Conservation (phyloP, 2,113 vertebrate species). For the Beaufortia kweichowensis region DNA sequence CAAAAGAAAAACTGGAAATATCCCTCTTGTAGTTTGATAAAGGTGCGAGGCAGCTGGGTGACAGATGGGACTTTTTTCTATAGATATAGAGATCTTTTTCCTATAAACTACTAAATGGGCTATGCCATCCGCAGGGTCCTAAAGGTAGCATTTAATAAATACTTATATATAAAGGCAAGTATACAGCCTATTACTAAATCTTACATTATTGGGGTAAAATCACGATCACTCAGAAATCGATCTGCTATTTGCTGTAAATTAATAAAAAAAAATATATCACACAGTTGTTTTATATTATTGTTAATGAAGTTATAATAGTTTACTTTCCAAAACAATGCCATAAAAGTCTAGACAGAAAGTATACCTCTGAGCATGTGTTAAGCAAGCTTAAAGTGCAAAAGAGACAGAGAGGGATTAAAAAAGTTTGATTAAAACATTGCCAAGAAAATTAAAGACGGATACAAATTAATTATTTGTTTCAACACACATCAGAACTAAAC, state of each 20-base stretch:
- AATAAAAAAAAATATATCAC: background rate
- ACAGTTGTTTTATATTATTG: background rate
- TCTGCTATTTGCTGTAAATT: background rate
- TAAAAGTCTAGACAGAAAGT: background rate
- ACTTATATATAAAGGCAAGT: background rate
- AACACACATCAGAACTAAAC: background rate
- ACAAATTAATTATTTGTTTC: background rate
- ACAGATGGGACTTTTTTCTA: background rate
- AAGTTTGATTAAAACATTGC: background rate
- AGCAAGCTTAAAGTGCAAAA: no score
- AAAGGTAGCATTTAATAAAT: slow-evolving; percentile 61
- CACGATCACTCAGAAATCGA: background rate
- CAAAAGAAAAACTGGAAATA: slow-evolving; percentile 16
- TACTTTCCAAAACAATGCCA: background rate
- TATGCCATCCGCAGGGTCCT: slow-evolving; percentile 77
- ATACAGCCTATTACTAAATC: background rate
- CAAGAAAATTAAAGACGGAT: background rate
- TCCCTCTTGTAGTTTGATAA: background rate
- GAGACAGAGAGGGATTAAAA: background rate
- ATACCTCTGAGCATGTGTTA: no score
- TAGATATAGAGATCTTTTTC: slow-evolving; percentile 4
- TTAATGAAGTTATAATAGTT: no score
- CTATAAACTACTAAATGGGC: slow-evolving; percentile 54
- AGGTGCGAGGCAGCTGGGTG: background rate
- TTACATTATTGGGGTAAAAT: background rate